These are phyloP conservation scores for Bucco capensis DNA, from an alignment of 2,113 vertebrate genomes.

Conservation along the genomic window DNA sequence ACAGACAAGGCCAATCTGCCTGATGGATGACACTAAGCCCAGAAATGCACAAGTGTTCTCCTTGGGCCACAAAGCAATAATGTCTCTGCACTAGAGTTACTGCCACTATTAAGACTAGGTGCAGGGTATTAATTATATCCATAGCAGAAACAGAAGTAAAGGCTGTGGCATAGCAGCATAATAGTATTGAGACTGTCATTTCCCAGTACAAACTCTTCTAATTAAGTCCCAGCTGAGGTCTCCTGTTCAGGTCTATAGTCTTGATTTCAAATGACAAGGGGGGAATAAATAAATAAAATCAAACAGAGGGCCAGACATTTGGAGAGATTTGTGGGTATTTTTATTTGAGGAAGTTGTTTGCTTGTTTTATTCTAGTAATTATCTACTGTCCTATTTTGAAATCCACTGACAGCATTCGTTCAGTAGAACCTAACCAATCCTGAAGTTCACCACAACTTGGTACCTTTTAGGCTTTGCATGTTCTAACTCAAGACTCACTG, in stretches of 20 bases:
- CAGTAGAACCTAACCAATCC: accelerated
- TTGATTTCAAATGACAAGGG: background rate
- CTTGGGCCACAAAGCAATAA: slow-evolving; percentile 60
- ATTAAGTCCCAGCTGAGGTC: slow-evolving; percentile 68
- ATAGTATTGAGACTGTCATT: slow-evolving; percentile 60
- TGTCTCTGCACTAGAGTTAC: slow-evolving; percentile 52
- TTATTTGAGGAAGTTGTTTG: background rate
- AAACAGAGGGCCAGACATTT: background rate
- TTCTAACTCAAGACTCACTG: background rate
- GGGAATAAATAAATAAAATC: background rate
- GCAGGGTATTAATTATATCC: slow-evolving; percentile 61
- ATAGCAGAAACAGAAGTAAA: slow-evolving; percentile 35
- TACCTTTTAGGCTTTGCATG: background rate
- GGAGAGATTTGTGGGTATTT: background rate
- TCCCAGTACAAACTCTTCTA: slow-evolving; percentile 56
- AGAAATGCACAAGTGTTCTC: slow-evolving; percentile 50
- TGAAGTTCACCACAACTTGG: background rate
- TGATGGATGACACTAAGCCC: slow-evolving; percentile 59
- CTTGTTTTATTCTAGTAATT: background rate
- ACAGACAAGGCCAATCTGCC: slow-evolving; percentile 49
- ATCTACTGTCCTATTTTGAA: background rate
- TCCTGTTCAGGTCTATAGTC: slow-evolving; percentile 14
- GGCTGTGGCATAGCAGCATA: background rate
- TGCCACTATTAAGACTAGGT: slow-evolving; percentile 57
- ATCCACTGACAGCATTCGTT: background rate